phyloP scores from a whole-genome alignment of 2,888 invertebrate genomes.

The Ophion costatus region DNA sequence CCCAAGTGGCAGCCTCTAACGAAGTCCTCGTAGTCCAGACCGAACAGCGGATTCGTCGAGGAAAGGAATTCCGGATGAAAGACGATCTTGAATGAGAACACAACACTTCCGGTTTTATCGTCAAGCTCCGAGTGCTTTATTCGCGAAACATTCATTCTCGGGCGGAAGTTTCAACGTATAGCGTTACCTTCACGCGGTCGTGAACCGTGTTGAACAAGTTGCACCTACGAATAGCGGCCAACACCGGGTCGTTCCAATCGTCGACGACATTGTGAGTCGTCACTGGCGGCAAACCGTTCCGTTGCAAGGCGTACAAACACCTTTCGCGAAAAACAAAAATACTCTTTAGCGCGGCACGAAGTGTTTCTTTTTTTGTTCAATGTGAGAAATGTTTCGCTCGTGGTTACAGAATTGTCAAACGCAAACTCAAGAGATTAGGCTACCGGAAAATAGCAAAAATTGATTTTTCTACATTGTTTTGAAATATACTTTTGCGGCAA shows the following conservation, averaged over 20 bases:
- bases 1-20: slow-evolving; percentile 99
- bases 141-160: background rate
- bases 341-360: background rate
- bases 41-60: slow-evolving; percentile 98
- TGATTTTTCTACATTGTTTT: too few species aligned
- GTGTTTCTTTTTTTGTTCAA: background rate
- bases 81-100: slow-evolving; percentile 88
- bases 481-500: too few species aligned
- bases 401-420: background rate
- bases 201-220: slow-evolving; percentile 96
- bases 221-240: slow-evolving; percentile 94
- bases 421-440: too few species aligned
- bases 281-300: slow-evolving; percentile 96
- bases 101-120: slow-evolving; percentile 12
- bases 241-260: slow-evolving; percentile 95
- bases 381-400: background rate
- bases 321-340: slow-evolving; percentile 62
- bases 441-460: too few species aligned
- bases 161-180: slow-evolving; percentile 38
- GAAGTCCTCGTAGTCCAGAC: slow-evolving; percentile 99
- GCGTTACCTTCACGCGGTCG: slow-evolving; percentile 95
- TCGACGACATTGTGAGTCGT: slow-evolving; percentile 98
- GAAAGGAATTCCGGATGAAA: slow-evolving; percentile 99
- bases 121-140: background rate
- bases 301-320: slow-evolving; percentile 95